These are phyloP conservation scores for Drosophila kepulauana DNA, from an alignment of 1,140 invertebrate genomes.

Conservation along the genomic window DNA sequence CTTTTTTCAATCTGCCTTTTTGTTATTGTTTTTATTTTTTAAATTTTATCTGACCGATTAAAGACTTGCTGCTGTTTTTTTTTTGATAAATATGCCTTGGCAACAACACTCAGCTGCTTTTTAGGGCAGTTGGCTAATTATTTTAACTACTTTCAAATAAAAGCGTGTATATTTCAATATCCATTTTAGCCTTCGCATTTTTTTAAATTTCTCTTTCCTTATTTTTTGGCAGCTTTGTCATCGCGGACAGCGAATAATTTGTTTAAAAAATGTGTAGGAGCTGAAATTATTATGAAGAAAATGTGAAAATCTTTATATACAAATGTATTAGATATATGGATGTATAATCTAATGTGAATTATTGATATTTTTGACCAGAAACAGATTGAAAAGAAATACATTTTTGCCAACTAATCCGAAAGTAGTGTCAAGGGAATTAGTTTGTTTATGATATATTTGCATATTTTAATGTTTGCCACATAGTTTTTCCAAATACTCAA, in stretches of 20 bases:
- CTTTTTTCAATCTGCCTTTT: constrained; percentile 42
- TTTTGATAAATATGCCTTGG: constrained; percentile 1
- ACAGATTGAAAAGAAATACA: background rate
- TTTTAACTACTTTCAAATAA: constrained; percentile 10
- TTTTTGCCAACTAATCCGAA: too few species aligned
- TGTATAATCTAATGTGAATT: constrained; percentile 8
- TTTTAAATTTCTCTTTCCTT: constrained; percentile 24
- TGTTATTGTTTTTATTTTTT: constrained; percentile 13
- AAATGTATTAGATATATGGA: constrained; percentile 2
- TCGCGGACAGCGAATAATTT: constrained; percentile 39
- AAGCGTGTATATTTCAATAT: constrained; percentile 17
- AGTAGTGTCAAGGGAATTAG: background rate
- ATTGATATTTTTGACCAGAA: background rate
- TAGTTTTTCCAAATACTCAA: constrained; percentile 20
- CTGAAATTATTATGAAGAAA: constrained; percentile 24
- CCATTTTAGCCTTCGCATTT: constrained; percentile 37
- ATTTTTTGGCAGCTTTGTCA: constrained; percentile 42
- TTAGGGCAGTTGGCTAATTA: background rate
- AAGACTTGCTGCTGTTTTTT: constrained; percentile 8
- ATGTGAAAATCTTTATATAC: background rate
- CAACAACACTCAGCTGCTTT: constrained; percentile 17
- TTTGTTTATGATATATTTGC: constrained; percentile 20
- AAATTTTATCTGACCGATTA: constrained; percentile 21
- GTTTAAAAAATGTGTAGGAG: constrained; percentile 41
- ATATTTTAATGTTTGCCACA: constrained; percentile 5